A percentile compares a stretch with the other conserved stretches of the same genome.
Evolutionary conservation across 2,888 invertebrate genomes (phyloP).

Genomic region (Caenorhabditis angaria): DNA sequence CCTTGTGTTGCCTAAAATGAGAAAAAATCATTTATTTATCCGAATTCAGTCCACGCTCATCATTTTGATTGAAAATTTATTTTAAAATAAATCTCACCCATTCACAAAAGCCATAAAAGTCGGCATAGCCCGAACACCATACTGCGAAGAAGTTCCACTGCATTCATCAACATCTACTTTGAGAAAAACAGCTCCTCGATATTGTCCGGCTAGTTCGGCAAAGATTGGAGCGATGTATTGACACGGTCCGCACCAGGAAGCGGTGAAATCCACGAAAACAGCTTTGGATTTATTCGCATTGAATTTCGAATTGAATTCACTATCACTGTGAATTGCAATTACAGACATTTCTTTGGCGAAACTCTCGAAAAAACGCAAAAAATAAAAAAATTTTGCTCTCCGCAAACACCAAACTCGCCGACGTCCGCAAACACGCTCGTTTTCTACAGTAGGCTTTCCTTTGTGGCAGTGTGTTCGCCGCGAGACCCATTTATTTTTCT

Average conservation of each 20-base stretch:
- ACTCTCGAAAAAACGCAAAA: background rate
- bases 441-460: conserved; percentile 7
- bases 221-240: conserved; percentile 91
- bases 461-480: conserved; percentile 9
- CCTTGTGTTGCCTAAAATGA: conserved; percentile 17
- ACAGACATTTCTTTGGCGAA: conserved; percentile 27
- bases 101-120: conserved; percentile 94
- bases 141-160: conserved; percentile 78
- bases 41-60: no score
- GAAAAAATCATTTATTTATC: background rate
- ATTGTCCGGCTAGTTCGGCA: conserved; percentile 86
- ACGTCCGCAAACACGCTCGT: background rate
- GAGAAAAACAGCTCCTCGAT: conserved; percentile 85
- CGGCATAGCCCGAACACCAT: conserved; percentile 95
- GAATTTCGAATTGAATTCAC: conserved; percentile 27
- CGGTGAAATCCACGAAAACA: conserved; percentile 33
- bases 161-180: conserved; percentile 85
- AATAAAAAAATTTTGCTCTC: background rate
- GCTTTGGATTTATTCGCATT: conserved; percentile 25
- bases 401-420: background rate
- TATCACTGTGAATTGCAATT: conserved; percentile 23
- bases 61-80: background rate
- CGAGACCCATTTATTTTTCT: conserved; percentile 18
- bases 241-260: conserved; percentile 87
- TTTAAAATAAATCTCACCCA: conserved; percentile 48